Conservation (phyloP, 2,113 vertebrate genomes). For the Phocoena sinus region DNA sequence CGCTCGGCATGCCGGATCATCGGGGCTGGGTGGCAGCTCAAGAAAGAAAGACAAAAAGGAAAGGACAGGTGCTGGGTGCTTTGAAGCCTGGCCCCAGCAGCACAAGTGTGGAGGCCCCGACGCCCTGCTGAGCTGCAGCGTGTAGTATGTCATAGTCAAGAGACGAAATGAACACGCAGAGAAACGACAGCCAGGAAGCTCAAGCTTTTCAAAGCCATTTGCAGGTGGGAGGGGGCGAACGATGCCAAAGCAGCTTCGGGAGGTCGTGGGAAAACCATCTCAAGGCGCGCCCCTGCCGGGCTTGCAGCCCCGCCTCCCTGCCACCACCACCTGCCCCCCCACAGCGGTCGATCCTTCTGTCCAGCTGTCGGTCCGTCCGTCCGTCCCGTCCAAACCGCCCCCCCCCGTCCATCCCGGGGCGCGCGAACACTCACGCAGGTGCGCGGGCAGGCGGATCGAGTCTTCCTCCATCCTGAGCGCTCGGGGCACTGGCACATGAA, state of each 20-base stretch:
- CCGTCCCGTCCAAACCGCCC: too few relatives aligned
- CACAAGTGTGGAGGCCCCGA: neutral
- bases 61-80: neutral
- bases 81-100: neutral
- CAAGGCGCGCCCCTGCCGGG: neutral
- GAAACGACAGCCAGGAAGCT: neutral
- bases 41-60: neutral
- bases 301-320: neutral
- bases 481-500: constrained; percentile 92
- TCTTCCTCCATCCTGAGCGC: constrained; percentile 96
- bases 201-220: neutral
- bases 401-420: neutral
- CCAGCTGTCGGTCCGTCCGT: rapidly evolving
- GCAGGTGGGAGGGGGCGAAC: neutral
- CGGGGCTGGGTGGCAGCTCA: neutral
- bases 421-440: constrained; percentile 91
- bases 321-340: rapidly evolving
- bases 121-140: neutral
- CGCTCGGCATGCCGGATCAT: neutral
- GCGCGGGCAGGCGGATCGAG: constrained; percentile 90
- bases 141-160: neutral
- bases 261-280: neutral
- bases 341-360: neutral
- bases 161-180: neutral
- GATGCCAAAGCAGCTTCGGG: neutral